Conservation (phyloP, 2,888 invertebrate genomes). For the Sinopyrophorus schimmeli region DNA sequence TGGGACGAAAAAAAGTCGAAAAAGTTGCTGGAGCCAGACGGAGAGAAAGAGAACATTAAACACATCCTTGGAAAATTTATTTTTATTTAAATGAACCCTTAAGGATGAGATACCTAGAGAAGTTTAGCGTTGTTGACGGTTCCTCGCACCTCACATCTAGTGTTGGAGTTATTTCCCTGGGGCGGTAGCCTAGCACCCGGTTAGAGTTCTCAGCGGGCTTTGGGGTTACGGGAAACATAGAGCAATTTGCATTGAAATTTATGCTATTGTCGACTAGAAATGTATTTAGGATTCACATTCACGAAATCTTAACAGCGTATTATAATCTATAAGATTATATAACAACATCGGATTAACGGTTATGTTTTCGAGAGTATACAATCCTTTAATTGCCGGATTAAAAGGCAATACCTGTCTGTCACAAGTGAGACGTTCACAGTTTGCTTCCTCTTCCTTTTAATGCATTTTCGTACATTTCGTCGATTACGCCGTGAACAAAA, state of each 20-base stretch:
- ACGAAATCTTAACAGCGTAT: slow-evolving; percentile 30
- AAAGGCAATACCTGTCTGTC: too few species aligned
- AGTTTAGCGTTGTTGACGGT: slow-evolving; percentile 38
- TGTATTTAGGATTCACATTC: slow-evolving; percentile 40
- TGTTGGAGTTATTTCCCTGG: slow-evolving; percentile 37
- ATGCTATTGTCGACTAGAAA: slow-evolving; percentile 48
- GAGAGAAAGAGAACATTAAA: too few species aligned
- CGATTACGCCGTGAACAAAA: too few species aligned
- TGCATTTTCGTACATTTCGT: too few species aligned
- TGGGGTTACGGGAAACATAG: slow-evolving; percentile 43
- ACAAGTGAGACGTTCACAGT: too few species aligned
- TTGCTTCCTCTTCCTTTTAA: too few species aligned
- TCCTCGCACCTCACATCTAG: slow-evolving; percentile 35
- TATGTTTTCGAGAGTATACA: slow-evolving; percentile 16
- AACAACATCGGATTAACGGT: slow-evolving; percentile 23
- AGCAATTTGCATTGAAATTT: slow-evolving; percentile 50
- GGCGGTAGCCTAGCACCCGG: slow-evolving; percentile 41
- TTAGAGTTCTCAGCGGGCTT: slow-evolving; percentile 42
- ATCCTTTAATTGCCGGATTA: slow-evolving; percentile 11
- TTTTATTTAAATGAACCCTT: background rate
- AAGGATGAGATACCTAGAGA: slow-evolving; percentile 24
- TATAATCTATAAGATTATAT: slow-evolving; percentile 27
- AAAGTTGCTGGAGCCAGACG: background rate
- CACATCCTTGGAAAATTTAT: background rate
- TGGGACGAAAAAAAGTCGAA: too few species aligned